Evolutionary conservation across 1,140 invertebrate genomes (phyloP), one percentile per base, ranked within the genome.

Genomic region (Trichogramma pretiosum): DNA sequence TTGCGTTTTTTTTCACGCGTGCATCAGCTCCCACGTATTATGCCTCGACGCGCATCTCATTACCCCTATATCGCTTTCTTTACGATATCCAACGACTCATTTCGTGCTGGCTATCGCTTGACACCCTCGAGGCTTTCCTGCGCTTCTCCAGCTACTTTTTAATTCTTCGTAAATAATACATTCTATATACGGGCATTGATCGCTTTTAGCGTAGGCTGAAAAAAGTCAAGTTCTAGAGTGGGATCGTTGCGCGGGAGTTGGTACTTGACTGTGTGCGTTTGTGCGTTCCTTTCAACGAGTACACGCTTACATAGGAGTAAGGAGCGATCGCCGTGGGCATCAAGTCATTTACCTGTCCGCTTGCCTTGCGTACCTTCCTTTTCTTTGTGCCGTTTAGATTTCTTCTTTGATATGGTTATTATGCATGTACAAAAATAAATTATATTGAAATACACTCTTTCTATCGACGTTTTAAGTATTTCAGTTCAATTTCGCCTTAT

Each of bases 51-150:
- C 64, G 60, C 69, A 72, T 60, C 63, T 71, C 68, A 70, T 66
- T 66, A 66, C 62, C 64, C 64, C 52, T 69, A 69, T 68, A 72
- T 70, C 58, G 63, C 59, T 62, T 64, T 70, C 66, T 70, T 72
- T 72, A 72, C 70, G 69, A 68, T 63, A 67, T 65, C 53, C 60
- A 56, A 53, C 51, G 46, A 53, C 53, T 41, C 51, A 55, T 56
- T 58, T 46, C 62, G 63, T 63, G 57, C 64, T 61, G 24, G 24
- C 37, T 37, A 30, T n/a, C 22, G 28, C 37, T 49, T 37, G n/a
- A 14, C 9, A 22, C 11, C 18, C 11, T 19, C 36, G 13, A 14
- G 14, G 22, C 18, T 28, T n/a, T n/a, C n/a, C n/a, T n/a, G n/a
- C n/a, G n/a, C n/a, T n/a, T n/a, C n/a, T n/a, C n/a, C n/a, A n/a